Base-by-base conservation (phyloP, 37 sponge, comb jelly and placozoan genomes). In the Spongilla lacustris region DNA sequence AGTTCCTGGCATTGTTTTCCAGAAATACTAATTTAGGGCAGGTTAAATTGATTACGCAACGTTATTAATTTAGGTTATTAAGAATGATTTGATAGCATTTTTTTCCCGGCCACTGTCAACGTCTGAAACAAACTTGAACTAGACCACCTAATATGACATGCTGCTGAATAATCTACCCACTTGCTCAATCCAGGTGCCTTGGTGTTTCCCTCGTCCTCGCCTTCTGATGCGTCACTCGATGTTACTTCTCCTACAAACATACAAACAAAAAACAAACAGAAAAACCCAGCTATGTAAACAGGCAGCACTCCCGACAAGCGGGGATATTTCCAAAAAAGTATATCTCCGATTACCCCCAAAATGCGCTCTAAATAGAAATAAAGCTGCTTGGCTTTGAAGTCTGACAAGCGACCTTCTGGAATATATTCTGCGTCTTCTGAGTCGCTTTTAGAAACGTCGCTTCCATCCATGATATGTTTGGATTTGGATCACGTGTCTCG, bases 361-460 rank as follows among this genome's bases (percentile, higher is more conserved):
- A 58, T 58, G 58, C 58, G 58, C 58, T 58, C 58, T 58, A 58
- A 58, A 58, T 58, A 58, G 58, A 58, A 58, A 58, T 58, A 58
- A 58, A 58, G 58, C 58, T 1, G 58, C 58, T 58, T 58, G 58
- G 21, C 58, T 58, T 14, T 8, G 58, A 58, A 58, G 58, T 58
- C 38, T 9, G 24, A 58, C 58, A 58, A 58, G 58, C 25, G 31
- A 93, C 93, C 93, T 86, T 87, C 94, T 68, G 94, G 94, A 37
- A 90, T 75, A 50, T 93, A 93, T 24, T 93, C 94, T 49, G 86
- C 87, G 35, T 93, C 94, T 27, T 86, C 93, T 0, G 93, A 85
- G 73, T 84, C 85, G 27, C 71, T 87, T 66, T 81, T 84, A 1
- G 46, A n/a, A 29, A 10, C 17, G 74, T 89, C 84, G 4, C 74